A percentile compares a stretch with the other conserved stretches of the same genome.
phyloP scores from a whole-genome alignment of 2,888 invertebrate species.

The Brachyptera risi region DNA sequence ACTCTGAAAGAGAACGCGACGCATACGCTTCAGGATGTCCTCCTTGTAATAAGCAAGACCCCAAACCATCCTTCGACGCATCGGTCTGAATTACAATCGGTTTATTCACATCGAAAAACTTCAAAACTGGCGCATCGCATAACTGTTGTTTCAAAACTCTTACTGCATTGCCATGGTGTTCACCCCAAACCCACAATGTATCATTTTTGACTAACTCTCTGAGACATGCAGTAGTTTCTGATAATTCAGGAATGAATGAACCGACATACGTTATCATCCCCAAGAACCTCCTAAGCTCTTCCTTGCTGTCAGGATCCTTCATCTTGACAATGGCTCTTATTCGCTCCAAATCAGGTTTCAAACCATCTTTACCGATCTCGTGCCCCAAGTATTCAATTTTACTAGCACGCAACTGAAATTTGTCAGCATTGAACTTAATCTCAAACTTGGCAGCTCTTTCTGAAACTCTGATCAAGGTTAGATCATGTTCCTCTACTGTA shows the following conservation, averaged over 20 bases:
- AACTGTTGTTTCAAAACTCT: conserved; percentile 24
- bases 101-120: background rate
- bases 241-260: conserved; percentile 10
- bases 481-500: conserved; percentile 27
- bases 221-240: conserved; percentile 21
- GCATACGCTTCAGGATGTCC: background rate
- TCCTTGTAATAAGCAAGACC: background rate
- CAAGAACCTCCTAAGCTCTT: conserved; percentile 11
- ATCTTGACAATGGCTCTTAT: background rate
- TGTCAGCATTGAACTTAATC: conserved; percentile 19
- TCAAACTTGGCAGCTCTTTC: conserved; percentile 6
- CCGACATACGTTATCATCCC: conserved; percentile 23
- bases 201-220: conserved; percentile 21
- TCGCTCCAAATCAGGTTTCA: conserved; percentile 2
- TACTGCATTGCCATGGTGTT: conserved; percentile 19
- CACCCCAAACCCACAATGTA: conserved; percentile 9
- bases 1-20: background rate
- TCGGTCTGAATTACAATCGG: background rate
- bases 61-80: background rate
- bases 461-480: conserved; percentile 15
- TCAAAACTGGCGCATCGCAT: conserved; percentile 21
- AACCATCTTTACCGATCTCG: background rate
- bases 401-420: background rate
- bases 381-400: conserved; percentile 10
- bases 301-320: background rate